phyloP scores from a whole-genome alignment of 1,140 invertebrate species.

The Achatina immaculata region DNA sequence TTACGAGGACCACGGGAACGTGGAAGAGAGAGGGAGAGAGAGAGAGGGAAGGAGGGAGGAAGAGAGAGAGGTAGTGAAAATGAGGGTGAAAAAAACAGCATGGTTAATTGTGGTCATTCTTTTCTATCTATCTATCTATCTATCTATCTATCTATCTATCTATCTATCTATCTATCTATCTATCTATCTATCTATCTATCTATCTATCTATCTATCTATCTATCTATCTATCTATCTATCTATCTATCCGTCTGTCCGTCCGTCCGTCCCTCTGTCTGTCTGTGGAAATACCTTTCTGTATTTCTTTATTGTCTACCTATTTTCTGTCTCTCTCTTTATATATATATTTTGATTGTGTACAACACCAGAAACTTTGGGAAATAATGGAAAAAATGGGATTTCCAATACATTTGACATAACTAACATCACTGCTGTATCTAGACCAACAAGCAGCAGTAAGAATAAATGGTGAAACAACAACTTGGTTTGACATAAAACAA shows the following conservation, averaged over 20 bases:
- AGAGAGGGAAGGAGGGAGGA: not conserved
- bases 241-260: too few species aligned
- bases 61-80: not conserved
- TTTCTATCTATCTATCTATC: not conserved
- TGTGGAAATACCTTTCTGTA: not conserved
- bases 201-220: conserved; percentile 4
- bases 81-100: not conserved
- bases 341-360: not conserved
- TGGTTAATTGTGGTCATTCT: not conserved
- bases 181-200: conserved; percentile 4
- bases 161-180: conserved; percentile 12
- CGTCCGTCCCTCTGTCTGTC: too few species aligned
- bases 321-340: not conserved
- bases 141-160: conserved; percentile 22
- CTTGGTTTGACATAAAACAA: too few species aligned
- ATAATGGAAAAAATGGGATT: too few species aligned
- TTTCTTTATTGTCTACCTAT: too few species aligned
- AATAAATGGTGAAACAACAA: too few species aligned
- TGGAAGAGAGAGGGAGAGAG: conserved; percentile 4
- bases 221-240: not conserved
- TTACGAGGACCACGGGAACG: not conserved
- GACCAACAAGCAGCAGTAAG: too few species aligned
- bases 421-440: too few species aligned
- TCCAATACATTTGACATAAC: too few species aligned
- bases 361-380: too few species aligned